phyloP scores from a whole-genome alignment of 2,797 vertebrate genomes.

The Peromyscus nudipes region DNA sequence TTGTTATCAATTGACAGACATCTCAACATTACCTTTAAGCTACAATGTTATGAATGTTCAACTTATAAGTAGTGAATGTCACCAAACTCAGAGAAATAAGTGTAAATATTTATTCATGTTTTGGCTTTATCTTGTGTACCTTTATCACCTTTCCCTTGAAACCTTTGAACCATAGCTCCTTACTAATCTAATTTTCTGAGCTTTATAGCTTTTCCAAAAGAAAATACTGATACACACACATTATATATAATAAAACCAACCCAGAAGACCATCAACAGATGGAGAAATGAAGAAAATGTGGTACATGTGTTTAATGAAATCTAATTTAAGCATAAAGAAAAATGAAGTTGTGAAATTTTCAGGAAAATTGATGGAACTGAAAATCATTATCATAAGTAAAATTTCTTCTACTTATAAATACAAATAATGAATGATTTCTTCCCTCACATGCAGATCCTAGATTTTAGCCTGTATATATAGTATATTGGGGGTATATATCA shows the following conservation, averaged over 20 bases:
- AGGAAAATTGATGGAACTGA: background rate
- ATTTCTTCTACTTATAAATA: background rate
- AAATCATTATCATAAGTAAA: background rate
- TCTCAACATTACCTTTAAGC: background rate
- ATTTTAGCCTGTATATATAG: background rate
- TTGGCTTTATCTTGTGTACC: background rate
- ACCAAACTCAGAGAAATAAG: background rate
- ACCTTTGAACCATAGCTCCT: background rate
- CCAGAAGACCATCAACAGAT: background rate
- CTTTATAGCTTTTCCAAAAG: background rate
- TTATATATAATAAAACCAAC: background rate
- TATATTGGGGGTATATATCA: background rate
- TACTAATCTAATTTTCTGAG: background rate
- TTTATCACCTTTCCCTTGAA: background rate
- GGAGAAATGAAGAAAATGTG: background rate
- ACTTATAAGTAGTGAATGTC: background rate
- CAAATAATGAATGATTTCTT: background rate
- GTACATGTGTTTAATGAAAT: background rate
- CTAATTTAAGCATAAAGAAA: background rate
- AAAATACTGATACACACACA: too few relatives aligned
- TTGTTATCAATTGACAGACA: background rate
- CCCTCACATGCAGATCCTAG: background rate
- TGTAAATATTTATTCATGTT: background rate
- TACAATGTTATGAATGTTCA: background rate
- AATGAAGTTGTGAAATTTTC: background rate